Base-by-base conservation (phyloP, 2,888 invertebrate species). In the Microctonus brassicae region DNA sequence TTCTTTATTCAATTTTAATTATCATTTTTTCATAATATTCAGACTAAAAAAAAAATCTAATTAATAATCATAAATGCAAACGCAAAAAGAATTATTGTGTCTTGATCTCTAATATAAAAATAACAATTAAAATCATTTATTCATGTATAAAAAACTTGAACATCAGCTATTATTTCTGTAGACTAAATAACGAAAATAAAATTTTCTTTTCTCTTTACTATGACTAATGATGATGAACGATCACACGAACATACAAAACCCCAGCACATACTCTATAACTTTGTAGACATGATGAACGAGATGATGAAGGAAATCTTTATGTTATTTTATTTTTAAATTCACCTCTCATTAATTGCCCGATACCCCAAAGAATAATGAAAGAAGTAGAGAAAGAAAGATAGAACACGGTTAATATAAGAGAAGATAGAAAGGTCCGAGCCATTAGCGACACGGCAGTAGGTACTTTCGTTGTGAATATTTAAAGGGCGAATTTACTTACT, bases 401-500 rank as follows among this genome's bases (percentile, higher is more conserved):
- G 7, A 29, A 29, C n/a, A n/a, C n/a, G n/a, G n/a, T n/a, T n/a
- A 47, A 47, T n/a, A 47, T 20, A 47, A 4, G 7, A 17, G n/a
- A n/a, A 17, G 42, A 47, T 47, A n/a, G 17, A 47, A 47, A 47
- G 42, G 26, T 6, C 42, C 6, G 52, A 36, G 33, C 66, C 71
- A 71, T 71, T 71, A 71, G 66, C 66, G 60, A 66, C 61, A 71
- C 71, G 66, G 61, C 71, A n/a, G n/a, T n/a, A 71, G 71, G 71
- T 71, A 61, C 71, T 71, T 55, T 62, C 66, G 42, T 39, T 47
- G 26, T 66, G 62, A 66, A 71, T 71, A 71, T 71, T 70, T 62
- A 66, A 52, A 66, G 26, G 61, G 60, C 52, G 20, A 71, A 70
- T 71, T 66, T 55, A 53, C 66, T 71, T 60, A 66, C 62, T 20